Evolutionary conservation across 2,797 vertebrate genomes (phyloP), one percentile per base, ranked within the genome.

Genomic region (Onychomys arenicola): DNA sequence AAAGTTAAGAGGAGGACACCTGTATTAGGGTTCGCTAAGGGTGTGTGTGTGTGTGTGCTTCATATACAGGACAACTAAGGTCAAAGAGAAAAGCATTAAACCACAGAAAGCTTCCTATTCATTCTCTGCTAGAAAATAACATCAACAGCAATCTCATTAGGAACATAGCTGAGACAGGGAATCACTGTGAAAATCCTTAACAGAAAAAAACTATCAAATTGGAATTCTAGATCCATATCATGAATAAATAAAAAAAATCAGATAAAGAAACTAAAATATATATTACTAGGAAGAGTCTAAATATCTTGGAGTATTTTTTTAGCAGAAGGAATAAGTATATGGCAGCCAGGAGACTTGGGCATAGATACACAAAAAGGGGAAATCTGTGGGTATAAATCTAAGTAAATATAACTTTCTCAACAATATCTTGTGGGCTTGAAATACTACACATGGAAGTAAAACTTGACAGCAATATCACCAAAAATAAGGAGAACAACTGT

Each of bases 241-340:
- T 93, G 59, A 76, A 67, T 65, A 67, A 94, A 93, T 17, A 93
- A 91, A 76, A 76, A 78, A 46, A 61, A 95, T 84, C 11, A 86
- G 23, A 40, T 85, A 7, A 85, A 40, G 12, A 87, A 91, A 67
- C 25, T 43, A 92, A 87, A 59, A 46, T 69, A 88, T 49, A 82
- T 78, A 73, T 87, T 69, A 55, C 21, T 52, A 87, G 59, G 34
- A 52, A 87, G 32, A 7, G 63, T 10, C 80, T 86, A 91, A 96
- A 32, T 61, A 87, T 43, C 61, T 46, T 8, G 27, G 1, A 34
- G 23, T 8, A 59, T 19, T 43, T 32, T 82, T 43, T 43, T 43
- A 85, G 57, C 78, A 95, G 6, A 57, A 94, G 61, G 73, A 94
- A 25, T 10, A 90, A 43, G 17, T 59, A 93, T 73, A n/a, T 5